Evolutionary conservation across 1,140 invertebrate genomes (phyloP), one percentile per base, ranked within the genome.

Genomic region (Polypedilum vanderplanki): DNA sequence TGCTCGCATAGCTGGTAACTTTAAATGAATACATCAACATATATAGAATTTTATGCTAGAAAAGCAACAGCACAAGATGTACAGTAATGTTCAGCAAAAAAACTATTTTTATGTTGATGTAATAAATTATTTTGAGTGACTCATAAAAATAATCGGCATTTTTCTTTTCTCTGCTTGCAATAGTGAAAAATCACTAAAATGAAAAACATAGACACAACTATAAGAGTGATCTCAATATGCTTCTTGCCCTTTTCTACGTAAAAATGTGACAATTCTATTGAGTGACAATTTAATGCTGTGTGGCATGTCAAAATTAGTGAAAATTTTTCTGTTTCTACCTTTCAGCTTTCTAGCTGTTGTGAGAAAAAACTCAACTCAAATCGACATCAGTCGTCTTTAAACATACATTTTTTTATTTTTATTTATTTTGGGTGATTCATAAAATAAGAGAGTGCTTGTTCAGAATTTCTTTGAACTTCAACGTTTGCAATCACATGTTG

Each of bases 121-220:
- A 57, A 57, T 57, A 57, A 57, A 57, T 57, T 57, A 57, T n/a
- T 57, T 33, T 33, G 12, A 12, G 46, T 57, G 46, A 57, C 46
- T 57, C 46, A 57, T 57, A 57, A 57, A 57, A 57, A 57, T 57
- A 57, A 57, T 57, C 46, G 46, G 46, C 46, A n/a, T 57, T 57
- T 57, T 57, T 46, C 8, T 57, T 4, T 57, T 57, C n/a, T 15
- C n/a, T 57, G 9, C 46, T 15, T 12, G 12, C 9, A 57, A 57
- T 57, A 57, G 46, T n/a, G 12, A 57, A 57, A 57, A 46, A 33
- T 33, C 24, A 33, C 24, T 33, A 5, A 33, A 33, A 33, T 33
- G 24, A 33, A 33, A 33, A 5, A 33, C 24, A 33, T 5, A 33
- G 24, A 33, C 24, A 33, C 24, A 33, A 33, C 24, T 33, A 33